phyloP scores from a whole-genome alignment of 2,888 invertebrate species.

The Trichogramma dendrolimi region DNA sequence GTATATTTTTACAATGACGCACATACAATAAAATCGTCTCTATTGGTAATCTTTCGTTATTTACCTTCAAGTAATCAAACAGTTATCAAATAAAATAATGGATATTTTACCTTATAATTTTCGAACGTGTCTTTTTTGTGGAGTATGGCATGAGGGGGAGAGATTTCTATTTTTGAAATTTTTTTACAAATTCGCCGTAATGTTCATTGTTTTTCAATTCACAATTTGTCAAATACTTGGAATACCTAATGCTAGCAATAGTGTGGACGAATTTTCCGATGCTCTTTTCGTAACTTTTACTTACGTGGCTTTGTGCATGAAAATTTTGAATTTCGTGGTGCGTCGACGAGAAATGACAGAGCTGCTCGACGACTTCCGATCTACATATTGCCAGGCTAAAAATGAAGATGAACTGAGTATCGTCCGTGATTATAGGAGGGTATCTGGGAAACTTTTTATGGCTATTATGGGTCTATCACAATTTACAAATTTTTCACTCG shows the following conservation, averaged over 20 bases:
- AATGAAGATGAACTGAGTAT: slow-evolving; percentile 12
- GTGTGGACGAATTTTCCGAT: slow-evolving; percentile 14
- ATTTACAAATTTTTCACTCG: background rate
- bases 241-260: slow-evolving; percentile 3
- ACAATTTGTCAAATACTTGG: slow-evolving; percentile 6
- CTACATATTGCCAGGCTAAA: background rate
- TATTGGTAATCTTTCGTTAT: too few relatives aligned
- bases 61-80: too few relatives aligned
- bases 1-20: too few relatives aligned
- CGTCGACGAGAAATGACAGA: slow-evolving; percentile 2
- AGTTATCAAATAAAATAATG: slow-evolving; percentile 9
- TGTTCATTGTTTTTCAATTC: slow-evolving; percentile 13
- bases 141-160: slow-evolving; percentile 18
- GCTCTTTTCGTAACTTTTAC: slow-evolving; percentile 17
- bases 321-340: slow-evolving; percentile 18
- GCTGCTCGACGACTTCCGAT: slow-evolving; percentile 11
- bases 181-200: slow-evolving; percentile 3
- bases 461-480: slow-evolving; percentile 13
- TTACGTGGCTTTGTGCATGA: slow-evolving; percentile 9
- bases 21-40: too few relatives aligned
- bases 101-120: slow-evolving; percentile 23
- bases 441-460: slow-evolving; percentile 6
- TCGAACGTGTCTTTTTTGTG: slow-evolving; percentile 9
- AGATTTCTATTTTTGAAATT: slow-evolving; percentile 8
- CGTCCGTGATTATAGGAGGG: background rate